phyloP scores from a whole-genome alignment of 1,140 invertebrate species.

The Monomorium pharaonis region DNA sequence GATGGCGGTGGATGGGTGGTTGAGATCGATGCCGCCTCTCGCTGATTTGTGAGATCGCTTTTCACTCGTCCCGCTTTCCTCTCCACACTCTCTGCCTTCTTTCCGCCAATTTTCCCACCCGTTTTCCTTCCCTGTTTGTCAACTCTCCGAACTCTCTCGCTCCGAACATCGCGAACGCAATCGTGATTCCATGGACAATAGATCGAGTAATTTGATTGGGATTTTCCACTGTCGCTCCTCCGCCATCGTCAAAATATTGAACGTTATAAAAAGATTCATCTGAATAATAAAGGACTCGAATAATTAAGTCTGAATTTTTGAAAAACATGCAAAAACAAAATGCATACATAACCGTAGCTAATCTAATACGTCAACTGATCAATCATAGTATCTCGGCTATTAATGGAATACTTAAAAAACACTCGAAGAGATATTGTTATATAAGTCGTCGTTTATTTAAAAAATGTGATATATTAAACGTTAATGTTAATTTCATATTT shows the following conservation, averaged over 20 bases:
- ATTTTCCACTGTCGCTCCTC: background rate
- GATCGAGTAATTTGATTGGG: background rate
- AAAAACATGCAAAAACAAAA: background rate
- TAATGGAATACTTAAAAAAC: background rate
- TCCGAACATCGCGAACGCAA: slow-evolving; percentile 46
- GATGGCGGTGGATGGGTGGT: slow-evolving; percentile 11
- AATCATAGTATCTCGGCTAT: background rate
- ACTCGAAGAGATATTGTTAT: background rate
- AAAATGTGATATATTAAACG: no score
- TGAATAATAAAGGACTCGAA: background rate
- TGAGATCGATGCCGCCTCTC: slow-evolving; percentile 64
- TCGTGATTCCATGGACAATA: background rate
- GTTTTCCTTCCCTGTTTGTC: slow-evolving; percentile 17
- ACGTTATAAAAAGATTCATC: background rate
- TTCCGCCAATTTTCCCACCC: background rate
- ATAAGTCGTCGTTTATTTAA: no score
- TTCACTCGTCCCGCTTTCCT: slow-evolving; percentile 4
- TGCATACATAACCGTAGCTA: background rate
- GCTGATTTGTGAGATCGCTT: slow-evolving; percentile 67
- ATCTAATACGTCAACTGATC: background rate
- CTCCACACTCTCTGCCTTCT: background rate
- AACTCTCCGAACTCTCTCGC: slow-evolving; percentile 14
- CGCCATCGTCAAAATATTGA: background rate
- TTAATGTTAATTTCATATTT: no score
- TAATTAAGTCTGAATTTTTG: background rate